These are phyloP conservation scores for Erithacus rubecula DNA, from an alignment of 2,797 vertebrate genomes.

Conservation along the genomic window DNA sequence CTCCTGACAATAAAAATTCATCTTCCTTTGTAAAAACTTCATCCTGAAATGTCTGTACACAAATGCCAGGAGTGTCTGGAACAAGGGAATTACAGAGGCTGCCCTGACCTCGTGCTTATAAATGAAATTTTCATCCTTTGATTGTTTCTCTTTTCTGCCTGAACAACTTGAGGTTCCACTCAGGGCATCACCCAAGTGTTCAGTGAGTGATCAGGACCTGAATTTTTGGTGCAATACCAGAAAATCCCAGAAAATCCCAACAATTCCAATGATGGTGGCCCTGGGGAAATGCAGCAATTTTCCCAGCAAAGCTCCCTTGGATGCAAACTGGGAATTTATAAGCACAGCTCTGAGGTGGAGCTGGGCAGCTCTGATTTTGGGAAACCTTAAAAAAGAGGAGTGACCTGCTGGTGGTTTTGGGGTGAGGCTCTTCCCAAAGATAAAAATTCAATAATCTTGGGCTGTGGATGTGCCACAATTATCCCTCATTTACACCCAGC, in stretches of 20 bases:
- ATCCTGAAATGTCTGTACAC: background rate
- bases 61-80: background rate
- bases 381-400: background rate
- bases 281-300: background rate
- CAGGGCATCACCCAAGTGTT: background rate
- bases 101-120: background rate
- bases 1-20: conserved; percentile 38
- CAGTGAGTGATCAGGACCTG: background rate
- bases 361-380: background rate
- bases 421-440: conserved; percentile 75
- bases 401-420: conserved; percentile 62
- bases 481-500: conserved; percentile 89
- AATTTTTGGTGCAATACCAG: background rate
- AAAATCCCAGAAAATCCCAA: background rate
- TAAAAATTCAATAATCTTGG: conserved; percentile 93
- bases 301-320: background rate
- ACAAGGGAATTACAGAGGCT: background rate
- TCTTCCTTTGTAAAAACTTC: conserved; percentile 29
- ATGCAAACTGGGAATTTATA: background rate
- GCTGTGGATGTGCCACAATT: conserved; percentile 88
- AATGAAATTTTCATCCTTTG: background rate
- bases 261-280: too few species aligned
- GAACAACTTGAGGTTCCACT: background rate
- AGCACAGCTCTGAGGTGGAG: background rate
- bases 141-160: background rate